phyloP scores from a whole-genome alignment of 1,140 invertebrate species.

The Apis mellifera region Amel_HAv3.1 CM009940.2:10154001-10154500 shows the following conservation, averaged over 20 bases:
- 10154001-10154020: slow-evolving; percentile 39
- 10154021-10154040: slow-evolving; percentile 45
- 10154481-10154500: not conserved
- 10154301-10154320: slow-evolving; percentile 47
- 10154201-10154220: not conserved
- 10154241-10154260: not conserved
- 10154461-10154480: not conserved
- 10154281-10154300: slow-evolving; percentile 18
- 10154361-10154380: not conserved
- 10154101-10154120: slow-evolving; percentile 54
- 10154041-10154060: slow-evolving; percentile 66
- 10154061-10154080: slow-evolving; percentile 79
- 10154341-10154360: not conserved
- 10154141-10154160: slow-evolving; percentile 28
- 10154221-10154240: slow-evolving; percentile 55
- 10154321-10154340: not conserved
- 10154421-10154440: not conserved
- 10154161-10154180: not conserved
- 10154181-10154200: slow-evolving; percentile 23
- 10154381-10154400: not conserved
- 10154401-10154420: not conserved
- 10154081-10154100: slow-evolving; percentile 77
- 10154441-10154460: not conserved
- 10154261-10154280: not conserved
- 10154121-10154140: slow-evolving; percentile 25